Base-by-base conservation (phyloP, 2,113 vertebrate species). In the Grammomys surdaster region DNA sequence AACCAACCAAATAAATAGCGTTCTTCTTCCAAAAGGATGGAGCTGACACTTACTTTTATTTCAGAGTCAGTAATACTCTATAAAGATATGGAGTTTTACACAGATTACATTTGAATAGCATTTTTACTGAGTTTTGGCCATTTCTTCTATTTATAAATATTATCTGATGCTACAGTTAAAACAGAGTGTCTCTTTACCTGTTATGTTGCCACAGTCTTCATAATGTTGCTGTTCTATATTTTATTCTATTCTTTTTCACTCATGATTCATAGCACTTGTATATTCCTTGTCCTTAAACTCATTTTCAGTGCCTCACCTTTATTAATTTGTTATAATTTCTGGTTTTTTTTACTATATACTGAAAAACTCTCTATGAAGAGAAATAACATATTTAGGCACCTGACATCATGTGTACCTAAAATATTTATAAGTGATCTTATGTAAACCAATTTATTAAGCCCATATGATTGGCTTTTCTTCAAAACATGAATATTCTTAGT, bases 121-220 rank as follows among this genome's bases (percentile, higher is more conserved):
- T 89, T 96, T 98, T 97, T 96, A 96, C 24, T 73, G 72, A 96
- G 17, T 40, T n/a, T 98, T 97, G 73, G 91, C 85, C 4, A 70
- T 95, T 60, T 65, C 93, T 88, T 97, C 97, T 96, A 95, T 70
- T 19, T 77, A 2, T 22, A 97, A 98, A 0, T 80, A 13, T 63
- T 88, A 95, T 97, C 63, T 90, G 80, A 46, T 1, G 2, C 8
- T 84, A 56, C 96, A 60, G 54, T 22, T 89, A 22, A 19, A 95
- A 67, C 9, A 94, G 19, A 94, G 11, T 5, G 8, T 8, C 67
- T 96, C 75, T 95, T 89, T 78, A 94, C 43, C 86, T 69, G 19
- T 56, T 17, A 75, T 1, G 60, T 93, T 89, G 87, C 63, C 26
- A 8, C 51, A 85, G 60, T 93, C n/a, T 92, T 81, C 46, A 73